phyloP scores from a whole-genome alignment of 2,113 vertebrate genomes.

The Rhinopomastus cyanomelas region DNA sequence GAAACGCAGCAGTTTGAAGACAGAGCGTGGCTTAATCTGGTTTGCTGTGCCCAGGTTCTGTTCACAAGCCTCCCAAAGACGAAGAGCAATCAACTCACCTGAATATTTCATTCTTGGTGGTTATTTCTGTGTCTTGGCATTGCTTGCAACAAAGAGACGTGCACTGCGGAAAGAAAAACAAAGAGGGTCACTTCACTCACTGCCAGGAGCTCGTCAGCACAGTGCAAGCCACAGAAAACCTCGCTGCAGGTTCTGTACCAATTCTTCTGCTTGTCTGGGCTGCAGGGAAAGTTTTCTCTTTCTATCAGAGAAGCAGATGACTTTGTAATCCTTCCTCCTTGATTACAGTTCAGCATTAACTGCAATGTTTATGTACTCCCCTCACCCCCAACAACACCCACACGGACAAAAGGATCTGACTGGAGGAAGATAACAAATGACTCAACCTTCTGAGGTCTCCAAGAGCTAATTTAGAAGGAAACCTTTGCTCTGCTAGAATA shows the following conservation, averaged over 20 bases:
- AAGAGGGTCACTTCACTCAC: background rate
- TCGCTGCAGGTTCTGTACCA: background rate
- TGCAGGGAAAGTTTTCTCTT: background rate
- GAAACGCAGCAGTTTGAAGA: background rate
- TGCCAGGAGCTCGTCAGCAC: background rate
- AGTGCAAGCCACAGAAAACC: background rate
- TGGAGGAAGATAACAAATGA: background rate
- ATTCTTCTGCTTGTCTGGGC: background rate
- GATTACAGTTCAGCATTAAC: background rate
- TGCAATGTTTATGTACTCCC: background rate
- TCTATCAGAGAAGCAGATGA: background rate
- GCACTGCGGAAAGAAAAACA: conserved; percentile 78
- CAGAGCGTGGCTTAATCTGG: background rate
- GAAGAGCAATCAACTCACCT: conserved; percentile 79
- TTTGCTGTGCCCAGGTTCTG: background rate
- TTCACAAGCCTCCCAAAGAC: background rate
- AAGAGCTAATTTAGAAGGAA: conserved; percentile 1
- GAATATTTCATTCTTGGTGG: conserved; percentile 98
- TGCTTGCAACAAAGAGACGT: conserved; percentile 97
- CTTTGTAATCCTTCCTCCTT: too few relatives aligned
- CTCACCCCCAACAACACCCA: too few relatives aligned
- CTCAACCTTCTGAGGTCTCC: background rate
- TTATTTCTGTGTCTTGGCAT: conserved; percentile 96
- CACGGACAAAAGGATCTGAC: background rate
- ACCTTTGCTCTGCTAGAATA: background rate